Conservation (phyloP, 2,888 invertebrate genomes). For the Acrobasis repandana region DNA sequence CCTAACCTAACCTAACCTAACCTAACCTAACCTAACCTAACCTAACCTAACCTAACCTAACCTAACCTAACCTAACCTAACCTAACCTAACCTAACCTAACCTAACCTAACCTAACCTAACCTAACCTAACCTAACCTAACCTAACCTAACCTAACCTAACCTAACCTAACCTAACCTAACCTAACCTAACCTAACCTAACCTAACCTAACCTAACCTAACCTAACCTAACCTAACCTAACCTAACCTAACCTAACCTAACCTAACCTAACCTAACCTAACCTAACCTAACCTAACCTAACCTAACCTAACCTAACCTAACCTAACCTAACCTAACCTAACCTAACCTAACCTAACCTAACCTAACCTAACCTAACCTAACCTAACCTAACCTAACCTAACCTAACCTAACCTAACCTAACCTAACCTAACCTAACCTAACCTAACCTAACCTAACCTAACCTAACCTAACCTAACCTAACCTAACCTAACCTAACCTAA, state of each 20-base stretch:
- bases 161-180: constrained; percentile 18
- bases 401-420: constrained; percentile 21
- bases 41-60: constrained; percentile 21
- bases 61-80: constrained; percentile 21
- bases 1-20: constrained; percentile 13
- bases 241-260: constrained; percentile 22
- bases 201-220: constrained; percentile 22
- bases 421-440: too few species aligned
- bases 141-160: constrained; percentile 21
- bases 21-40: constrained; percentile 21
- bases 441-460: constrained; percentile 21
- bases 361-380: constrained; percentile 20
- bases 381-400: constrained; percentile 21
- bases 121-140: constrained; percentile 19
- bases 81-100: constrained; percentile 21
- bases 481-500: constrained; percentile 21
- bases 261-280: constrained; percentile 22
- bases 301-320: constrained; percentile 21
- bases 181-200: constrained; percentile 18
- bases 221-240: constrained; percentile 23
- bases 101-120: constrained; percentile 21
- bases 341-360: constrained; percentile 21
- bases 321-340: constrained; percentile 21
- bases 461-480: constrained; percentile 21
- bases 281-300: constrained; percentile 22